Conservation (phyloP, 2,113 vertebrate species). For the Potamarius usumacintae region DNA sequence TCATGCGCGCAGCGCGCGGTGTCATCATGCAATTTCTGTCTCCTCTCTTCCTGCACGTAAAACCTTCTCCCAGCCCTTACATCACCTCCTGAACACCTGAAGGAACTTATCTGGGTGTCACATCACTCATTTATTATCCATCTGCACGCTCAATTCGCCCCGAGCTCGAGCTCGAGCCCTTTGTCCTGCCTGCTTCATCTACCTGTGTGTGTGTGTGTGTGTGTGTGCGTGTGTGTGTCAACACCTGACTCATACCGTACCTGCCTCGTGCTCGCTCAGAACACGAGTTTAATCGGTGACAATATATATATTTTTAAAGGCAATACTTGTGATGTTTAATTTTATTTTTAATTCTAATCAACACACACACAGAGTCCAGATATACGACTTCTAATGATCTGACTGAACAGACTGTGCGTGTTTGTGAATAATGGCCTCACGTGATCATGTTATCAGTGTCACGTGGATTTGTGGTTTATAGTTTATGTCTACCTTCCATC, state of each 20-base stretch:
- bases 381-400: not conserved
- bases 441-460: not conserved
- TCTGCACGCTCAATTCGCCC: conserved; percentile 2
- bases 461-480: not conserved
- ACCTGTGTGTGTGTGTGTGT: conserved; percentile 18
- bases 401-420: not conserved
- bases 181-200: conserved; percentile 47
- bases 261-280: not conserved
- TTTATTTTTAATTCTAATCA: too few species aligned
- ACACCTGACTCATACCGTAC: conserved; percentile 22
- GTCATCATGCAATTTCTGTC: not conserved
- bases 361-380: not conserved
- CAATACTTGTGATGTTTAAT: not conserved
- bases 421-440: not conserved
- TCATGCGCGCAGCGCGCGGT: not conserved
- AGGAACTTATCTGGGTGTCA: conserved; percentile 39
- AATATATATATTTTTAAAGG: not conserved
- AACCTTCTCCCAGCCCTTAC: conserved; percentile 30
- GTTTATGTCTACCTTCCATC: conserved; percentile 16
- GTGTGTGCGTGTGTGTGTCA: not conserved
- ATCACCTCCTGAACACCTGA: conserved; percentile 29
- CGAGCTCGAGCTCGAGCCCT: conserved; percentile 26
- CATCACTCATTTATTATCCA: conserved; percentile 33
- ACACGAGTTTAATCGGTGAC: not conserved
- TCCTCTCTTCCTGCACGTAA: not conserved